Conservation (phyloP, 2,888 invertebrate species). For the Altica lythri region DNA sequence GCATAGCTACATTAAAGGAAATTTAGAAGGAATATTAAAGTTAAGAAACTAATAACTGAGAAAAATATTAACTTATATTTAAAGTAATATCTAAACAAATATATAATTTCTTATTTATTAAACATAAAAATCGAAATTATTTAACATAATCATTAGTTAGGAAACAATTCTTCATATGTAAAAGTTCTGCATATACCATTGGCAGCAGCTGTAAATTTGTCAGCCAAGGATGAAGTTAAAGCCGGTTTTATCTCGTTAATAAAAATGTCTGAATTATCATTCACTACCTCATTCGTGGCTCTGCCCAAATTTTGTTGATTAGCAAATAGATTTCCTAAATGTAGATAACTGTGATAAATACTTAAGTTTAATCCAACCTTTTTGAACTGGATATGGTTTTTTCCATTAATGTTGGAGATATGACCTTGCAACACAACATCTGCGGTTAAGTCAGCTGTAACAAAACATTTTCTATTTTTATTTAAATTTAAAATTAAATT, state of each 20-base stretch:
- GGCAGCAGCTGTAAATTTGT: conserved; percentile 71
- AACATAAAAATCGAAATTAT: no score
- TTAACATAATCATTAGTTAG: no score
- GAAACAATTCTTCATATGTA: conserved; percentile 72
- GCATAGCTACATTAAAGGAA: no score
- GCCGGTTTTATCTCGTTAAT: conserved; percentile 71
- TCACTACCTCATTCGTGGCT: conserved; percentile 70
- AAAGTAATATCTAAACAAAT: no score
- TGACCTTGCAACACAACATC: conserved; percentile 69
- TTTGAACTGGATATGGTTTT: conserved; percentile 66
- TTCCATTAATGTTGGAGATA: conserved; percentile 62
- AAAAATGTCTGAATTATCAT: conserved; percentile 69
- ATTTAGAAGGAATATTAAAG: no score
- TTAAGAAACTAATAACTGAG: no score
- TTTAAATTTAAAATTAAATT: no score
- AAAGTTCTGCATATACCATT: conserved; percentile 72
- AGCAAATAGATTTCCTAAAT: conserved; percentile 70
- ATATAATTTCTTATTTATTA: no score
- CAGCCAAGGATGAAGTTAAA: conserved; percentile 66
- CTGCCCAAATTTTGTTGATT: conserved; percentile 67
- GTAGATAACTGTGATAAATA: conserved; percentile 65
- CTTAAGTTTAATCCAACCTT: conserved; percentile 66
- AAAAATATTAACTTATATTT: no score
- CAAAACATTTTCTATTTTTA: no score
- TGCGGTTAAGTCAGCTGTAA: conserved; percentile 68